Base-by-base conservation (phyloP, 2,888 invertebrate genomes). In the Polylopha cassiicola region DNA sequence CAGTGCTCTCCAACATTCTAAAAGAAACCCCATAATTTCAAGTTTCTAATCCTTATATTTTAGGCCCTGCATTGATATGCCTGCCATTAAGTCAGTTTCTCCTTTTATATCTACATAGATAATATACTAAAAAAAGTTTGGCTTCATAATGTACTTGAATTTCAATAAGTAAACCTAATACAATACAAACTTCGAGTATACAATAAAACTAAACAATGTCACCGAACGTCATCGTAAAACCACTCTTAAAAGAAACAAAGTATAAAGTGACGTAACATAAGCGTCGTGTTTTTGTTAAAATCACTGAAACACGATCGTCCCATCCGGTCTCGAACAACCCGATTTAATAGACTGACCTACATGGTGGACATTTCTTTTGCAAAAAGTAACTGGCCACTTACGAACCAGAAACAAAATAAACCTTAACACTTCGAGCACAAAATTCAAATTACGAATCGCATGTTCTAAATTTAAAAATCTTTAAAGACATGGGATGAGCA, bases 341-440 rank as follows among this genome's bases (percentile, higher is more conserved):
- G 73, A 75, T 78, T 79, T 81, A 78, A 82, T 80, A 78, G 73
- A 78, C 74, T 81, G 82, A 73, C 84, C 81, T 70, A 70, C 78
- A 61, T 67, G 67, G 69, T 73, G 66, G 77, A 69, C 73, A 69
- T 65, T 65, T 62, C 67, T 59, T 52, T 51, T 47, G 46, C 51
- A 46, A 52, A 53, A 55, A 53, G 50, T 51, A 53, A 58, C 52
- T 53, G 51, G 53, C 53, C 54, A 51, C 27, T 11, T 6, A 6
- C 4, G 4, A 9, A 18, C 33, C 4, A 4, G 3, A 20, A 42
- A n/a, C 1, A 50, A 53, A 47, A 37, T 32, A 6, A 39, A 44
- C 56, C 44, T 39, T 64, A 51, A 2, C 0, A 0, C 0, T 0
- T 2, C 0, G 0, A 0, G 0, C 0, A 18, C 52, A 67, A 32